These are phyloP conservation scores for Ascaphus truei DNA, from an alignment of 2,113 vertebrate species.

Conservation along the genomic window DNA sequence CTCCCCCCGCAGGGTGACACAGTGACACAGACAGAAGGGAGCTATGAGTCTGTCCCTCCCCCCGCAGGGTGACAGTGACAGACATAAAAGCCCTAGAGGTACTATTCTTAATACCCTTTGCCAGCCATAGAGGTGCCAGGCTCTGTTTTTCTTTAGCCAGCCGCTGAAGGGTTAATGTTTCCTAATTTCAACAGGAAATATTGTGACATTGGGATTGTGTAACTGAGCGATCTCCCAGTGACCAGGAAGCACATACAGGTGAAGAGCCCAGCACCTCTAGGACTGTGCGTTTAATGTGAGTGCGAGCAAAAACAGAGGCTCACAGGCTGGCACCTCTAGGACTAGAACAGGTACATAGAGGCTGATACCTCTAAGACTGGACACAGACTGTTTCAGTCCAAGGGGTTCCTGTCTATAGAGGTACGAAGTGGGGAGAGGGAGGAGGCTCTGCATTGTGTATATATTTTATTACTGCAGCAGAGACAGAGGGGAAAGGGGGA, in stretches of 20 bases:
- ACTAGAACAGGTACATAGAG: no score
- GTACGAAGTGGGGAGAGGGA: background rate
- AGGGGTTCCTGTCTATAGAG: background rate
- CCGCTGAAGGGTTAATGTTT: constrained; percentile 14
- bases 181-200: background rate
- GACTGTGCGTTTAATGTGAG: background rate
- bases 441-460: background rate
- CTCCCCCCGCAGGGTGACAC: no score
- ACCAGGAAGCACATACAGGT: background rate
- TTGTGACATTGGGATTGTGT: background rate
- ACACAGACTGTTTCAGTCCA: background rate
- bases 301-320: no score
- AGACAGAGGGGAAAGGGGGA: background rate
- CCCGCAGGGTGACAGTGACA: no score
- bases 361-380: background rate
- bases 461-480: background rate
- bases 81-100: no score
- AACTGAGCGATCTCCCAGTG: background rate
- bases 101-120: no score
- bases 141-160: no score
- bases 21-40: no score
- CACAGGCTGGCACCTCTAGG: background rate
- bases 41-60: no score
- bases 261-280: background rate
- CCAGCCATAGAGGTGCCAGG: no score